Evolutionary conservation across 2,888 invertebrate genomes (phyloP).

Genomic region (Tridacna gigas): DNA sequence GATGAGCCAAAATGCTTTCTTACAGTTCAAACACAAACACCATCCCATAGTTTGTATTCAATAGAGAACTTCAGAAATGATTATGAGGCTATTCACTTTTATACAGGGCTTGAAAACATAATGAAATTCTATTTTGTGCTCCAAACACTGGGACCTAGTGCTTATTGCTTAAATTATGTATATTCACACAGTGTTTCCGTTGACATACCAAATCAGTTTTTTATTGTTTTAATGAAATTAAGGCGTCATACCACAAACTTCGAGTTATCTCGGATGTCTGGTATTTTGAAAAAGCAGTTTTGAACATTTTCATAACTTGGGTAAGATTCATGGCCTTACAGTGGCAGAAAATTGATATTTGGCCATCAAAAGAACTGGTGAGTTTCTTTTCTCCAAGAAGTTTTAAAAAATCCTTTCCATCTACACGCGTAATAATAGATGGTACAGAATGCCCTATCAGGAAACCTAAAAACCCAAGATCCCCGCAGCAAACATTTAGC

Average conservation of each 20-base stretch:
- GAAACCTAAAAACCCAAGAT: not conserved
- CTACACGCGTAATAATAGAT: not conserved
- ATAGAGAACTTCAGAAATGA: too few relatives aligned
- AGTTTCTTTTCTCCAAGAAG: not conserved
- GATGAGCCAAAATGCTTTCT: too few relatives aligned
- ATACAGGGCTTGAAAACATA: too few relatives aligned
- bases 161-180: slow-evolving; percentile 45
- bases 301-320: slow-evolving; percentile 40
- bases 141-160: slow-evolving; percentile 55
- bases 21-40: too few relatives aligned
- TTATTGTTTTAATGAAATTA: slow-evolving; percentile 47
- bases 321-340: slow-evolving; percentile 34
- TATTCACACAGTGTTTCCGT: slow-evolving; percentile 23
- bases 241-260: slow-evolving; percentile 41
- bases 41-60: too few relatives aligned
- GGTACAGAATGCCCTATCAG: not conserved
- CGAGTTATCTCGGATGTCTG: slow-evolving; percentile 32
- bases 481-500: not conserved
- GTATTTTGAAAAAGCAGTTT: slow-evolving; percentile 19
- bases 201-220: slow-evolving; percentile 33
- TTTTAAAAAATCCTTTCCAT: not conserved
- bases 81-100: too few relatives aligned
- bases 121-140: too few relatives aligned
- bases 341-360: slow-evolving; percentile 58
- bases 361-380: too few relatives aligned